Conservation (phyloP, 2,797 vertebrate genomes). For the Melanotaenia trifasciata region DNA sequence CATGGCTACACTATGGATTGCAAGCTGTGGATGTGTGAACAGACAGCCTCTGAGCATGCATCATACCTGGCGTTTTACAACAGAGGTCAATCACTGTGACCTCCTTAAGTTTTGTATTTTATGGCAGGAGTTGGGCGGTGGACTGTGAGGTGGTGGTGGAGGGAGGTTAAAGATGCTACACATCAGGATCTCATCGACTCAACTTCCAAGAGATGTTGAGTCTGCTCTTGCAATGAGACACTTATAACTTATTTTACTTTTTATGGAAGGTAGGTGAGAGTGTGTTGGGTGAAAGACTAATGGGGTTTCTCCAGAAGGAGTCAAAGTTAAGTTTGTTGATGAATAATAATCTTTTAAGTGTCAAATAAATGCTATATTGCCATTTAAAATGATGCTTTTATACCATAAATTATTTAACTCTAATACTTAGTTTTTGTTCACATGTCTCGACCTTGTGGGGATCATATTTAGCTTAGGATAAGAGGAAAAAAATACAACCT, state of each 20-base stretch:
- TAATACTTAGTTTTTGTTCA: conserved; percentile 21
- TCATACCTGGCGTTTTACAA: conserved; percentile 68
- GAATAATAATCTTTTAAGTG: conserved; percentile 52
- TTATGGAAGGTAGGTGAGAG: background rate
- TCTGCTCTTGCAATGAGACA: conserved; percentile 62
- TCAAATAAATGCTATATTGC: conserved; percentile 19
- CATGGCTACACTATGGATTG: conserved; percentile 29
- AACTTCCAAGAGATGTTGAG: conserved; percentile 54
- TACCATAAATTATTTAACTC: conserved; percentile 35
- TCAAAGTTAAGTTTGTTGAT: conserved; percentile 22
- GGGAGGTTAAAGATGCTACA: conserved; percentile 50
- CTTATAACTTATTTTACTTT: conserved; percentile 65
- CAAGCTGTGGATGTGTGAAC: conserved; percentile 44
- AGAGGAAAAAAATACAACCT: background rate
- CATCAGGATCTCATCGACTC: conserved; percentile 65
- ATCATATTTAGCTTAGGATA: background rate
- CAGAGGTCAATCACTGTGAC: conserved; percentile 75
- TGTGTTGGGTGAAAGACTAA: background rate
- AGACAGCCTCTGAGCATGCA: conserved; percentile 59
- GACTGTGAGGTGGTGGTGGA: conserved; percentile 45
- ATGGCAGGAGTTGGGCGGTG: conserved; percentile 54
- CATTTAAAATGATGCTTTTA: conserved; percentile 49
- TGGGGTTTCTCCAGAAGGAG: conserved; percentile 1
- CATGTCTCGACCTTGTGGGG: conserved; percentile 24
- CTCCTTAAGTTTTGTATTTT: conserved; percentile 68